phyloP scores from a whole-genome alignment of 2,888 invertebrate genomes.

The Ptychoptera albimana region DNA sequence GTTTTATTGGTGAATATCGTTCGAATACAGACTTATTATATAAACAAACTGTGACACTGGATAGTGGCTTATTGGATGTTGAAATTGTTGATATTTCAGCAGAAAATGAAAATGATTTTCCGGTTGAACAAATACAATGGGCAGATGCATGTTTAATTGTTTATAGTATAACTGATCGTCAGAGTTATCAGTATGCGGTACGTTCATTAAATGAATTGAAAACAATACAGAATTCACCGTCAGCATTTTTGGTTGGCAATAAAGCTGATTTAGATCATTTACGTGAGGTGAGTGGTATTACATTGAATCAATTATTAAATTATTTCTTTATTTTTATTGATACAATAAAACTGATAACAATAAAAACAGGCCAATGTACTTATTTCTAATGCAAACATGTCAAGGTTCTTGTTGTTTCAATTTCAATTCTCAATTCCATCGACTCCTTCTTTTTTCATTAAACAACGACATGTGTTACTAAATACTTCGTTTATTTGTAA shows the following conservation, averaged over 20 bases:
- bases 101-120: conserved; percentile 42
- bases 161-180: conserved; percentile 58
- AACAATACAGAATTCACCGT: conserved; percentile 35
- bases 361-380: no score
- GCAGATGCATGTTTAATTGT: conserved; percentile 64
- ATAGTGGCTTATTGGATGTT: conserved; percentile 53
- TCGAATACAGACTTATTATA: conserved; percentile 69
- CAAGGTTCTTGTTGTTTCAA: no score
- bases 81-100: conserved; percentile 68
- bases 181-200: conserved; percentile 51
- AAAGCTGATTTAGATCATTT: conserved; percentile 66
- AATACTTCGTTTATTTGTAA: no score
- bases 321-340: no score
- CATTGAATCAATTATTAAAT: neutral
- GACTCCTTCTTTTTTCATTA: no score
- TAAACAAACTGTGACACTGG: conserved; percentile 50
- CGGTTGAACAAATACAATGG: conserved; percentile 53
- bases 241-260: conserved; percentile 53
- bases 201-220: conserved; percentile 43
- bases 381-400: no score
- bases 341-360: no score
- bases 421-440: no score
- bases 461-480: no score
- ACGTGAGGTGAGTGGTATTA: conserved; percentile 41
- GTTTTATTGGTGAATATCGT: conserved; percentile 67